These are phyloP conservation scores for Urosaurus nigricauda DNA, from an alignment of 2,797 vertebrate species.

Conservation along the genomic window DNA sequence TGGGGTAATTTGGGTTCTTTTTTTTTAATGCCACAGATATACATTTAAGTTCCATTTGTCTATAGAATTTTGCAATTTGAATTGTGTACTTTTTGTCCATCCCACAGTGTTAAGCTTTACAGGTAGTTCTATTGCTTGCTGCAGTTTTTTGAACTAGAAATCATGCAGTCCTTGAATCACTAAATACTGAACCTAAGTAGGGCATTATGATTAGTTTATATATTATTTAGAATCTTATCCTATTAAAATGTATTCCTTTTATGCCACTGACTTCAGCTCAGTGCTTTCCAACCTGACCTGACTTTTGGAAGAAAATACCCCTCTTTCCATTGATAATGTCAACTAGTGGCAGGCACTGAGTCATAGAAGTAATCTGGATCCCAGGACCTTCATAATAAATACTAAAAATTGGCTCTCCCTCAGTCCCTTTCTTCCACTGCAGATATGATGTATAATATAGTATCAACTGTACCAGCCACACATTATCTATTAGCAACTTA, in stretches of 20 bases:
- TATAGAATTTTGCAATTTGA: not conserved
- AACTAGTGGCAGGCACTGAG: too few relatives aligned
- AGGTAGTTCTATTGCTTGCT: not conserved
- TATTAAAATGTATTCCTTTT: not conserved
- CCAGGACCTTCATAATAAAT: too few relatives aligned
- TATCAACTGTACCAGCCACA: too few relatives aligned
- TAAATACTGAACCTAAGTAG: not conserved
- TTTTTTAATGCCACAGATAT: not conserved
- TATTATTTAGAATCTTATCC: constrained; percentile 16
- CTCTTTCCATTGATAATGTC: not conserved
- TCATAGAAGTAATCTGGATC: too few relatives aligned
- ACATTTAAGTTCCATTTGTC: not conserved
- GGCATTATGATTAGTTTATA: not conserved
- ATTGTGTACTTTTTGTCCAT: not conserved
- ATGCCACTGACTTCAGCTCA: not conserved
- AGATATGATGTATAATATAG: too few relatives aligned
- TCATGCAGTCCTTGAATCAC: not conserved
- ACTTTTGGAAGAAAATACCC: not conserved
- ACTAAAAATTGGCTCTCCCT: too few relatives aligned
- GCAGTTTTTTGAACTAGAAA: not conserved
- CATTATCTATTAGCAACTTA: too few relatives aligned
- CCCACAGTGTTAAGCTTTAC: not conserved
- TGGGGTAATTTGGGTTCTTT: too few relatives aligned
- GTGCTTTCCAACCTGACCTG: not conserved
- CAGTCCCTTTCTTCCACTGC: too few relatives aligned